Evolutionary conservation across 2,797 vertebrate species (phyloP), one percentile per base, ranked within the genome.

Genomic region (Urophycis tenuis): DNA sequence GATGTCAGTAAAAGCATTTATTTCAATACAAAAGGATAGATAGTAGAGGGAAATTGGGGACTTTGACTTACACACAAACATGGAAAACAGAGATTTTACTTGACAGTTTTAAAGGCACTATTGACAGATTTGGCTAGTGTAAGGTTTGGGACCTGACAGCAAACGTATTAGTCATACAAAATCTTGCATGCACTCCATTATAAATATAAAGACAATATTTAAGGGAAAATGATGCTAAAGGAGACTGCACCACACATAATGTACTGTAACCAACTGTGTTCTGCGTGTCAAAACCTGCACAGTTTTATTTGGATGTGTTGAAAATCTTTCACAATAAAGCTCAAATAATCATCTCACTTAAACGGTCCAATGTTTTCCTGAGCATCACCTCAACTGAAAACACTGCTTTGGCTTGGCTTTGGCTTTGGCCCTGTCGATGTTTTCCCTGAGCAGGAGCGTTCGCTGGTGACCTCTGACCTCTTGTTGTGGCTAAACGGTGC

Each of bases 1-100:
- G 77, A 31, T 60, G 34, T 22, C 74, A 79, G 76, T 83, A 45
- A 75, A 81, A 75, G 14, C 2, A 73, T 86, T 87, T 85, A 86
- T 85, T 89, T 78, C 6, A 71, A 74, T 77, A 78, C 77, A 84
- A 83, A 85, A 80, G 14, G 39, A 25, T 29, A 19, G 39, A 25
- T 29, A 19, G 29, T 9, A 2, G 12, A 41, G 3, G 7, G 0
- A 41, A 7, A 73, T 73, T 14, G n/a, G 35, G 5, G 72, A 39
- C 32, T 33, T 71, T 71, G 69, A 71, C 3, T 22, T n/a, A n/a
- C n/a, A 71, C 69, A 71, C 17, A 71, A 31, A 71, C 15, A 70
- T 33, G 60, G 29, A 29, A 11, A 12, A 29, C 53, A 29, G 2
- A 49, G 41, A 67, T 67, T 67, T 67, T 22, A 53, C 45, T n/a